Base-by-base conservation (phyloP, 2,113 vertebrate species). In the Paradisaea rubra region DNA sequence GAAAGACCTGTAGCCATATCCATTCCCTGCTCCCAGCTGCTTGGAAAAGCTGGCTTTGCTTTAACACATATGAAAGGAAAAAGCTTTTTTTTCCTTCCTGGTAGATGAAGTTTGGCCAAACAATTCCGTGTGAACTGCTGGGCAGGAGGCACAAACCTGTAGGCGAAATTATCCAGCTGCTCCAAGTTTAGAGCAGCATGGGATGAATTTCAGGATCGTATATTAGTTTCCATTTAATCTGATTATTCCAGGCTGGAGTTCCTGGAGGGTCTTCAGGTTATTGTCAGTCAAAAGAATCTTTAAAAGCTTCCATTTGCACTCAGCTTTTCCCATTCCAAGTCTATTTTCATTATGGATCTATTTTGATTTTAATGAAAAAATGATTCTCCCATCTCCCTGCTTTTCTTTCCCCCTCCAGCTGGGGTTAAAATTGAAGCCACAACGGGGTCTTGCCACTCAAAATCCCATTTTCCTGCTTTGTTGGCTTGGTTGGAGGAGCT, bases 161-260 rank as follows among this genome's bases (percentile, higher is more conserved):
- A 95, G 96, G 96, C 93, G 7, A 96, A 95, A 89, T 95, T 63
- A 70, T n/a, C 17, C 96, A 97, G 96, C 95, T 97, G 96, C 96
- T 96, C 11, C n/a, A 83, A 35, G 96, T 97, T 97, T 95, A 90
- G 93, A 70, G 50, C 91, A 91, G 93, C 94, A 90, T 94, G 96
- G 96, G 95, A 97, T 95, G 93, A 70, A 96, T 96, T 97, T 95
- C 91, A 95, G 88, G 42, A 74, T 78, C 82, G 8, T 95, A 74
- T 91, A 96, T 97, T 97, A 78, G 85, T 93, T 97, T 97, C 94
- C 94, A 63, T 96, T 97, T 97, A 97, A 97, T 97, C 95, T 95
- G 95, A 97, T 97, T 97, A 97, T 94, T 96, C 95, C 84, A 79
- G 76, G 59, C 93, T 95, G 96, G 33, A 88, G 91, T 96, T 97